phyloP scores from a whole-genome alignment of 2,888 invertebrate species.

The Lysandra bellargus region DNA sequence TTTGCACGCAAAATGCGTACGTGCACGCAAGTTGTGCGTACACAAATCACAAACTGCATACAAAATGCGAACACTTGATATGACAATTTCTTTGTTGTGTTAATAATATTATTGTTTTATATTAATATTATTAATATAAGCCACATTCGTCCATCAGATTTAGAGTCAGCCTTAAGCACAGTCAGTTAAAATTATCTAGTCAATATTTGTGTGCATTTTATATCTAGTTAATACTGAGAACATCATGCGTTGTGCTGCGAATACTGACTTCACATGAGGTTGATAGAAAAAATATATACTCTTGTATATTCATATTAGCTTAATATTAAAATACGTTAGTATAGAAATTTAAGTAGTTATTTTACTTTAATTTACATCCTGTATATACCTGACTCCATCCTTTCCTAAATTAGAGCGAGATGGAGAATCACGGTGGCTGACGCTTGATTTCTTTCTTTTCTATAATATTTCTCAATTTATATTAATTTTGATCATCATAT shows the following conservation, averaged over 20 bases:
- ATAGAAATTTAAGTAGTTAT: conserved; percentile 27
- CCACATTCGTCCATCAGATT: conserved; percentile 23
- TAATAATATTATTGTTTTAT: neutral
- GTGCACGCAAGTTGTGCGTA: neutral
- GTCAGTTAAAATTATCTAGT: conserved; percentile 47
- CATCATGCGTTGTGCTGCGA: conserved; percentile 40
- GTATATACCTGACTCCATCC: conserved; percentile 15
- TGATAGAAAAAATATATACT: conserved; percentile 38
- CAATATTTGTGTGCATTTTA: conserved; percentile 29
- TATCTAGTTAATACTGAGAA: conserved; percentile 64
- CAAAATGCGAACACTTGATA: neutral
- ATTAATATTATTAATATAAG: no score
- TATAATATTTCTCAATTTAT: neutral
- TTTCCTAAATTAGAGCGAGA: conserved; percentile 23
- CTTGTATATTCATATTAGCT: conserved; percentile 28
- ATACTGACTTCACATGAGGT: conserved; percentile 41
- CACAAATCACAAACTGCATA: neutral
- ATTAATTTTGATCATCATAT: neutral
- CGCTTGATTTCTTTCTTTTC: conserved; percentile 5
- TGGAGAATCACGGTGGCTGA: conserved; percentile 10
- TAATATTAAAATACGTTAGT: conserved; percentile 31
- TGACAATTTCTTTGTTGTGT: neutral
- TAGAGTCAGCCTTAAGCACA: conserved; percentile 29
- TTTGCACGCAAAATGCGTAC: neutral
- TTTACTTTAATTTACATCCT: neutral